These are phyloP conservation scores for Mythimna impura DNA, from an alignment of 2,888 invertebrate species.

Conservation along the genomic window DNA sequence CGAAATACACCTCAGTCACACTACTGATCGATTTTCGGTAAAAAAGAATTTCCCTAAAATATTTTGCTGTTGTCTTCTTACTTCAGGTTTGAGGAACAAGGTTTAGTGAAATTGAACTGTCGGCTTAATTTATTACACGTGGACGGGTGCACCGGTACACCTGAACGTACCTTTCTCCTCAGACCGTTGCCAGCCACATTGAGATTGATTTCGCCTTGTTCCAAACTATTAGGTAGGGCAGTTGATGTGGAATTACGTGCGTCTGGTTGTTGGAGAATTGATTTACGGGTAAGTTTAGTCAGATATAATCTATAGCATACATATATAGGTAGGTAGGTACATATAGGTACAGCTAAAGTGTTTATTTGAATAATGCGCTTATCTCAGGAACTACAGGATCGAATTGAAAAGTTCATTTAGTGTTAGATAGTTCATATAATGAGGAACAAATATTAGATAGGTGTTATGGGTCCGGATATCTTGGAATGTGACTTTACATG, in stretches of 20 bases:
- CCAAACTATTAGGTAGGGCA: constrained; percentile 31
- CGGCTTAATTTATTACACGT: constrained; percentile 59
- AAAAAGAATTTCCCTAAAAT: constrained; percentile 8
- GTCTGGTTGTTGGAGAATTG: constrained; percentile 13
- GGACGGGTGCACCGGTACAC: constrained; percentile 54
- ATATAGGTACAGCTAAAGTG: no score
- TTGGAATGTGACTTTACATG: no score
- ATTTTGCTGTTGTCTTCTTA: constrained; percentile 47
- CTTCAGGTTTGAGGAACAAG: constrained; percentile 30
- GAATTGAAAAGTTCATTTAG: no score
- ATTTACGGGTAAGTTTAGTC: constrained; percentile 26
- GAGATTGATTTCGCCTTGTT: constrained; percentile 54
- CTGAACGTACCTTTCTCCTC: constrained; percentile 41
- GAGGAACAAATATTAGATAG: no score
- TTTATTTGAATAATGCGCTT: no score
- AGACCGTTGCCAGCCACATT: constrained; percentile 35
- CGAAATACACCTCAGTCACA: no score
- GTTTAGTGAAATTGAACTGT: constrained; percentile 62
- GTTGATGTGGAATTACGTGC: constrained; percentile 26
- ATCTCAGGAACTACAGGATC: no score
- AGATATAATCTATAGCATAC: constrained; percentile 7
- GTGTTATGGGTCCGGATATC: no score
- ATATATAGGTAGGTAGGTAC: no score
- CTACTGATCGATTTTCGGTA: no score
- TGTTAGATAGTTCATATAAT: no score